Evolutionary conservation across 2,888 invertebrate genomes (phyloP).

Genomic region (Cepaea hortensis): DNA sequence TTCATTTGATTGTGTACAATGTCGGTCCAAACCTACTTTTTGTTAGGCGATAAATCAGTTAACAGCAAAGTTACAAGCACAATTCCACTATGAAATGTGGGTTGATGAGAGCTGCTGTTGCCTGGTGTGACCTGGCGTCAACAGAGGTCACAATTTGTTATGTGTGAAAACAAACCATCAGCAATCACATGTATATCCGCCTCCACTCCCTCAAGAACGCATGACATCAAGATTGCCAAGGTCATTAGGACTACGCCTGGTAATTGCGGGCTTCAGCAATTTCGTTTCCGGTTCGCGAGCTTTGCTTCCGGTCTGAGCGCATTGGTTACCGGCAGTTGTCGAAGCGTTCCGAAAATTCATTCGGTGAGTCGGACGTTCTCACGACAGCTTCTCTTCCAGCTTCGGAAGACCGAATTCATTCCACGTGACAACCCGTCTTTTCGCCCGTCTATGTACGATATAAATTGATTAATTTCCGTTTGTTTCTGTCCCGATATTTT

Average conservation of each 20-base stretch:
- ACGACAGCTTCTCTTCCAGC: slow-evolving; percentile 38
- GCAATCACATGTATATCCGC: slow-evolving; percentile 34
- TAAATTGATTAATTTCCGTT: slow-evolving; percentile 46
- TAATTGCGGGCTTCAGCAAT: slow-evolving; percentile 49
- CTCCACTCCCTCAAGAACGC: slow-evolving; percentile 24
- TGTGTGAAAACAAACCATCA: slow-evolving; percentile 44
- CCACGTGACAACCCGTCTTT: slow-evolving; percentile 30
- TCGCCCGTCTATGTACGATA: slow-evolving; percentile 41
- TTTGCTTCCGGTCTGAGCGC: slow-evolving; percentile 50
- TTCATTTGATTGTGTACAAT: too few relatives aligned
- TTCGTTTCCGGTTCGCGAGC: slow-evolving; percentile 48
- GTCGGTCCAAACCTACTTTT: too few relatives aligned
- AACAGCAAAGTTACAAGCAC: too few relatives aligned
- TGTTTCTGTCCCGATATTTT: background rate
- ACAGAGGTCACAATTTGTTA: slow-evolving; percentile 41
- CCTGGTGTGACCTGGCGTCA: slow-evolving; percentile 22
- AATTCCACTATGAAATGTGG: background rate
- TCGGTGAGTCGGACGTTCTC: slow-evolving; percentile 36
- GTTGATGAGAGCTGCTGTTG: slow-evolving; percentile 4
- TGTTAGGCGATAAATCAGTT: too few relatives aligned
- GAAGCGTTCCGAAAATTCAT: slow-evolving; percentile 49
- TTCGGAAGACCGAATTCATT: slow-evolving; percentile 45
- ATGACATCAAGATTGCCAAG: slow-evolving; percentile 49
- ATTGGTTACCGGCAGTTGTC: slow-evolving; percentile 52
- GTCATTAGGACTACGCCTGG: slow-evolving; percentile 46